Conservation (phyloP, 2,113 vertebrate genomes). For the Amia ocellicauda region DNA sequence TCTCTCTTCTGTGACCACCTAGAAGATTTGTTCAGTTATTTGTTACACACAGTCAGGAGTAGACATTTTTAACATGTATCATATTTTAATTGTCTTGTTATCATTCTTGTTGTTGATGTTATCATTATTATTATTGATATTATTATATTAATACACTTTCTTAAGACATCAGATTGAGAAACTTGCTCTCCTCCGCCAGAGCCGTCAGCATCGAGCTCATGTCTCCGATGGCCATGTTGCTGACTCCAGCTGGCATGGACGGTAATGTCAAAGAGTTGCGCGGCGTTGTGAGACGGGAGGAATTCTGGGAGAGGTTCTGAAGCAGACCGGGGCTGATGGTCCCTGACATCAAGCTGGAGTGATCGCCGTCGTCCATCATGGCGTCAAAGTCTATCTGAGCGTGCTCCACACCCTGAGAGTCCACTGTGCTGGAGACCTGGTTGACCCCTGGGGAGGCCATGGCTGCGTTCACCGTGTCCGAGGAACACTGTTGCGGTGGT, state of each 20-base stretch:
- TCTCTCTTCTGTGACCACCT: constrained; percentile 9
- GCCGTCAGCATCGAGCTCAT: constrained; percentile 98
- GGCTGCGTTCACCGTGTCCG: constrained; percentile 55
- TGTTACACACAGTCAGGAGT: constrained; percentile 37
- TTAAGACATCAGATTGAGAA: constrained; percentile 95
- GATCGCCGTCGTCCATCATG: constrained; percentile 94
- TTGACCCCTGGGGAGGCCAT: constrained; percentile 86
- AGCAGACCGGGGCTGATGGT: constrained; percentile 90
- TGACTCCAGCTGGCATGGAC: constrained; percentile 83
- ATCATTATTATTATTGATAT: too few relatives aligned
- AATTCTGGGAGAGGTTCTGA: constrained; percentile 93
- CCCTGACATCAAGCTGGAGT: constrained; percentile 92
- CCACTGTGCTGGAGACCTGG: constrained; percentile 93
- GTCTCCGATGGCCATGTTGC: constrained; percentile 98
- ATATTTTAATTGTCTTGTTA: too few relatives aligned
- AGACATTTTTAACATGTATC: constrained; percentile 32
- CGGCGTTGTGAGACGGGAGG: constrained; percentile 94
- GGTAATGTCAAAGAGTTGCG: constrained; percentile 90
- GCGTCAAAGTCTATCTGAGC: constrained; percentile 94
- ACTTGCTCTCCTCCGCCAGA: constrained; percentile 93
- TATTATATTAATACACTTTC: constrained; percentile 20
- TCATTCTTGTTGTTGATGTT: too few relatives aligned
- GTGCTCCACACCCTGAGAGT: constrained; percentile 80
- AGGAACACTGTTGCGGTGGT: constrained; percentile 42
- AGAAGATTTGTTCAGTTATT: constrained; percentile 19